Base-by-base conservation (phyloP, 2,797 vertebrate species). In the Muscicapa striata region DNA sequence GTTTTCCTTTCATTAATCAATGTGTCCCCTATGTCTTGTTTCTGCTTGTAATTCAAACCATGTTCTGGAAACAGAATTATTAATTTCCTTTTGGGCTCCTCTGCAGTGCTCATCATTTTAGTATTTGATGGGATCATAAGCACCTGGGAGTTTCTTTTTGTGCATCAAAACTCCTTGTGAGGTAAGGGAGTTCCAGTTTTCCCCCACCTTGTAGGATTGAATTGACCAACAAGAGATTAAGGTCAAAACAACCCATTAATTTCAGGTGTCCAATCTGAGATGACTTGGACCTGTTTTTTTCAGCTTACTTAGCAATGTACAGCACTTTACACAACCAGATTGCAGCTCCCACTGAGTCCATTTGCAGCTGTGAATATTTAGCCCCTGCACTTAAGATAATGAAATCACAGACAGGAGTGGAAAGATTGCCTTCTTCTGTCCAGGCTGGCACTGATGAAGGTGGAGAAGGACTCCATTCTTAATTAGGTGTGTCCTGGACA, bases 1-100 rank as follows among this genome's bases (percentile, higher is more conserved):
- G 93, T 94, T 97, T 94, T 92, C 79, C 86, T 78, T 92, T 86
- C 91, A 94, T 94, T 96, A 90, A 95, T 95, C 96, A 93, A 15
- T 87, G 74, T 84, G 63, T 94, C 77, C 87, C 91, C 63, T 79
- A 38, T 87, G 87, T 34, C 67, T 95, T 95, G 84, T 79, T 93
- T 93, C 85, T 93, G 36, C 63, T 91, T 24, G 3, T 59, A 93
- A 93, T 93, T 96, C 94, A 69, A 82, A 59, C 58, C 8, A 3
- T 85, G 91, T 88, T 95, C 83, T 84, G 63, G 62, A 93, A 86
- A 63, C 34, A 70, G 91, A 88, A 84, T 91, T 94, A 95, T 85
- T 93, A 95, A 95, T 96, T 96, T 96, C 80, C 74, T 95, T 91
- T 78, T 86, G 77, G 76, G 77, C 51, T 95, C 15, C 38, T 96